Percentiles rank a stretch among this genome's conserved stretches.
These are phyloP conservation scores for Argentina silus DNA, from an alignment of 2,797 vertebrate genomes.

Conservation along the genomic window DNA sequence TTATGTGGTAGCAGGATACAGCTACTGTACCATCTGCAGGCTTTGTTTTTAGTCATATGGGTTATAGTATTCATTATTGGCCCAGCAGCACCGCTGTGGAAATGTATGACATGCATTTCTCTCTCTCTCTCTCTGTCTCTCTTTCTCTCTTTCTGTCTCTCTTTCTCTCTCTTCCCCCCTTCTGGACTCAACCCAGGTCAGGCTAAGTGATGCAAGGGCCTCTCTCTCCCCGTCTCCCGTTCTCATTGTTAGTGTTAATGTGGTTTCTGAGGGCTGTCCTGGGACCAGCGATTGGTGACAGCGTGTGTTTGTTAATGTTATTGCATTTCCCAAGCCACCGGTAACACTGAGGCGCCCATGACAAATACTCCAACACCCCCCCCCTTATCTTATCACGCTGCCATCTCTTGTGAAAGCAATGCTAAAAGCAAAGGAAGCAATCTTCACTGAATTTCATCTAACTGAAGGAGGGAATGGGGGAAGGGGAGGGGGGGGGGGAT, in stretches of 20 bases:
- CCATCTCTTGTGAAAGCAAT: constrained; percentile 13
- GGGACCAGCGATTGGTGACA: constrained; percentile 1
- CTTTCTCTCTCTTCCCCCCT: no score
- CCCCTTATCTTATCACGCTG: constrained; percentile 19
- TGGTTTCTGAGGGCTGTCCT: constrained; percentile 12
- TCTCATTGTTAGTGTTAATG: not conserved
- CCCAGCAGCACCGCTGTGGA: no score
- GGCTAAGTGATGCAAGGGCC: not conserved
- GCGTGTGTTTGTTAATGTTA: constrained; percentile 32
- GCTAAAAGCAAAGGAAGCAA: constrained; percentile 20
- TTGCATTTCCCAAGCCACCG: constrained; percentile 41
- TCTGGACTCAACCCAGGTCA: not conserved
- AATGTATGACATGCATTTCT: no score
- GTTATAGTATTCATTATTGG: no score
- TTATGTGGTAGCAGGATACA: not conserved
- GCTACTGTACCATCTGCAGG: not conserved
- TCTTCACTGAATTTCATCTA: constrained; percentile 20
- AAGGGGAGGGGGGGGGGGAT: constrained; percentile 11
- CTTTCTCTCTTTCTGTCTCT: not conserved
- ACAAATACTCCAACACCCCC: constrained; percentile 35
- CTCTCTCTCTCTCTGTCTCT: no score
- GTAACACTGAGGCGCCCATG: not conserved
- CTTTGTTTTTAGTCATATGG: no score
- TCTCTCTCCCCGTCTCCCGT: not conserved
- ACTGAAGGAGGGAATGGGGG: not conserved